Percentiles rank a stretch among this genome's conserved stretches.
phyloP scores from a whole-genome alignment of 1,140 invertebrate species.

The Euglossa dilemma region DNA sequence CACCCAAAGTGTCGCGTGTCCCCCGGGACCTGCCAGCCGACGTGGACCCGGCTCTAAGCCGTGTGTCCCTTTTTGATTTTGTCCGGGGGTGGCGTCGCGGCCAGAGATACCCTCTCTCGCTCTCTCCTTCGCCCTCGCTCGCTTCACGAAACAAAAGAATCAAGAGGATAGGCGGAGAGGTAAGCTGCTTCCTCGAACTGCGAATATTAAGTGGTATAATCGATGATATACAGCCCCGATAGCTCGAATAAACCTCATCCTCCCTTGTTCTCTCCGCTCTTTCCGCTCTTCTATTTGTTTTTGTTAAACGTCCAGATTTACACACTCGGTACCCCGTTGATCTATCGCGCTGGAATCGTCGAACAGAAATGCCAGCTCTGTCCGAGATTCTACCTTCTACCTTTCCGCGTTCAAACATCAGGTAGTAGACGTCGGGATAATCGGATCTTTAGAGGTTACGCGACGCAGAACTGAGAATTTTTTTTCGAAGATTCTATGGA shows the following conservation, averaged over 20 bases:
- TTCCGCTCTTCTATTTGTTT: not conserved
- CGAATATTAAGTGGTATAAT: slow-evolving; percentile 44
- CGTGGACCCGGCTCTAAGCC: slow-evolving; percentile 61
- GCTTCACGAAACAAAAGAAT: slow-evolving; percentile 37
- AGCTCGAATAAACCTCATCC: not conserved
- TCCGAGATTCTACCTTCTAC: no score
- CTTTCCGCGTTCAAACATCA: no score
- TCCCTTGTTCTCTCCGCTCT: not conserved
- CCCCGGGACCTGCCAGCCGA: slow-evolving; percentile 63
- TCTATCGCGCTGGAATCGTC: not conserved
- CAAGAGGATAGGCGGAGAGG: not conserved
- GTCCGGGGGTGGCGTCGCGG: not conserved
- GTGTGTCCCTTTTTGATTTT: slow-evolving; percentile 63
- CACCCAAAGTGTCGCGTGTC: slow-evolving; percentile 80
- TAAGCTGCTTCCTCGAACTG: slow-evolving; percentile 35
- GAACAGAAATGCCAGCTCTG: no score
- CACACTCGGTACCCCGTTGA: not conserved
- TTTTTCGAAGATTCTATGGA: no score
- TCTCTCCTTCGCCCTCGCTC: not conserved
- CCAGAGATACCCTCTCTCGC: not conserved
- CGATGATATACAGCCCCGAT: slow-evolving; percentile 39
- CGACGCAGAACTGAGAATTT: no score
- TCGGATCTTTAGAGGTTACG: no score
- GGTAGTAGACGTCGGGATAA: no score
- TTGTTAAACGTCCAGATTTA: not conserved